Evolutionary conservation across 1,140 invertebrate genomes (phyloP).

Genomic region (Capitella teleta): DNA sequence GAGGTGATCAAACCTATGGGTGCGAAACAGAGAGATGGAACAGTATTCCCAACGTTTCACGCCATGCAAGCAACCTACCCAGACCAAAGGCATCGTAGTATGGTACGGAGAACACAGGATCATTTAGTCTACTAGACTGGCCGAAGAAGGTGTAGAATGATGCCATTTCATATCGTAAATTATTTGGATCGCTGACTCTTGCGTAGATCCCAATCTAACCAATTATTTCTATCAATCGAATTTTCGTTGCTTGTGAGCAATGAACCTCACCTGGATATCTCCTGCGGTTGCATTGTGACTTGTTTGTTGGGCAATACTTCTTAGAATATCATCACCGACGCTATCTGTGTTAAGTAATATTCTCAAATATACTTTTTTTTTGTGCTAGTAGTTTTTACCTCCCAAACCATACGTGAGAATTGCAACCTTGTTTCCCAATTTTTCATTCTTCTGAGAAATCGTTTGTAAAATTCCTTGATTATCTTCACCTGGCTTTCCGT

Average conservation of each 20-base stretch:
- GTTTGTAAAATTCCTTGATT: neutral
- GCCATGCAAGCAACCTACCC: neutral
- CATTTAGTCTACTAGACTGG: neutral
- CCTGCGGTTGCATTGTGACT: too few species aligned
- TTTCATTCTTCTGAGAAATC: neutral
- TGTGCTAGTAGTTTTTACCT: too few species aligned
- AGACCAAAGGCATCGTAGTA: neutral
- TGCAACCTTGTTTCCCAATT: neutral
- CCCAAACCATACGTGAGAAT: slow-evolving; percentile 1
- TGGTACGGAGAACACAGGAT: neutral
- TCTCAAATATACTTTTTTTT: too few species aligned
- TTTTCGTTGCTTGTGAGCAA: too few species aligned
- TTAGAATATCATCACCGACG: too few species aligned
- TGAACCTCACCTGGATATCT: too few species aligned
- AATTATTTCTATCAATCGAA: neutral
- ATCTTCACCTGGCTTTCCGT: neutral
- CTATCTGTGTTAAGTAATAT: too few species aligned
- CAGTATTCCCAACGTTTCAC: too few species aligned
- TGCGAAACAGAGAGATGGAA: neutral
- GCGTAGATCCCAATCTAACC: neutral
- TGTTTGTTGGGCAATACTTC: too few species aligned
- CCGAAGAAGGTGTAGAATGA: neutral
- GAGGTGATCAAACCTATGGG: neutral
- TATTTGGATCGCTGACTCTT: neutral
- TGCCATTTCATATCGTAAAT: neutral